Evolutionary conservation across 2,888 invertebrate species (phyloP), one percentile per base, ranked within the genome.

Genomic region (Galerucella calmariensis): DNA sequence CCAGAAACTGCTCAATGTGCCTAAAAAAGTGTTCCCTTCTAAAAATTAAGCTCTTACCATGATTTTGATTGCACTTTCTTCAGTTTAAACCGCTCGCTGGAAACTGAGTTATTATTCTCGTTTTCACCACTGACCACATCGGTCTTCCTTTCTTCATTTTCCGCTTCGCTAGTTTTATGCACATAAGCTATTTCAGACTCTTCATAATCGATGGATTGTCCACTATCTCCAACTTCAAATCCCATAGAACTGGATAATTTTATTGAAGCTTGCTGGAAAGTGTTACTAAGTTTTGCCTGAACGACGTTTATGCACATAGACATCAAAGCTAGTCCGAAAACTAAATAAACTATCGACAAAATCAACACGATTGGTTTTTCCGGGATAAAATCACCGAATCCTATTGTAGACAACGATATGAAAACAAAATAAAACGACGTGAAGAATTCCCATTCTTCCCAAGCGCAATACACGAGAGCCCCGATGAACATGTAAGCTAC

Each of bases 301-400:
- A 98, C 96, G 16, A 98, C 97, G 84, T 97, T 98, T 82, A 99
- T 96, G 87, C 97, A 96, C 97, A 98, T 98, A 80, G 98, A 97
- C 68, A 98, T 98, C 24, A 99, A 89, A 0, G 98, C 96, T 75
- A 99, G 89, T 9, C 99, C 99, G 82, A 99, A 96, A 27, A 98
- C 94, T 72, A 99, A 89, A 85, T 99, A 98, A 65, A 97, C 90
- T 82, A 97, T 97, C 53, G 97, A 96, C 72, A 94, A 91, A 90
- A 98, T 94, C 93, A 98, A 96, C 82, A 91, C 92, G 79, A 92
- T 90, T 0, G 97, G 97, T 72, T 85, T 77, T 86, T 94, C 91
- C 1, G 97, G 97, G 0, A 97, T 95, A 77, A 94, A 90, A 88
- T 98, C 97, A 2, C 97, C 97, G 81, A 98, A 95, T n/a, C 98